Evolutionary conservation across 2,888 invertebrate species (phyloP).

Genomic region (Meta bourneti): DNA sequence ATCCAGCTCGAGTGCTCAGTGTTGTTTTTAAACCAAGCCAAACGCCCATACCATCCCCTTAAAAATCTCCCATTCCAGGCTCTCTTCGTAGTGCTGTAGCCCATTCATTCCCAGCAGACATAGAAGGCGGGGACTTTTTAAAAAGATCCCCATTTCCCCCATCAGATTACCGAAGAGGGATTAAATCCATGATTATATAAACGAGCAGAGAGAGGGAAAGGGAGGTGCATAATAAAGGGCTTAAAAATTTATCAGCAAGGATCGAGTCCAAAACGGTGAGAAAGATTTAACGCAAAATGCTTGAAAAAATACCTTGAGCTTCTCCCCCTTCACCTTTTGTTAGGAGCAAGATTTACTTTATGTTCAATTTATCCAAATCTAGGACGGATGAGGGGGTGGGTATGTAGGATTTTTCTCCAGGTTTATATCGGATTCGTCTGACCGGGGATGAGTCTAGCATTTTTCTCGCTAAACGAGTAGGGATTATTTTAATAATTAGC

Average conservation of each 20-base stretch:
- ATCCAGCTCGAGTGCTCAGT: background rate
- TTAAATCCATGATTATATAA: constrained; percentile 74
- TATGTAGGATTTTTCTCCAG: background rate
- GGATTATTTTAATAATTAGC: background rate
- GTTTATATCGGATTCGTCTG: no score
- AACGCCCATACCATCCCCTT: background rate
- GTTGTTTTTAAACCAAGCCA: constrained; percentile 12
- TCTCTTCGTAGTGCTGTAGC: background rate
- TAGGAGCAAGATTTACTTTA: constrained; percentile 44
- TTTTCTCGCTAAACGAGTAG: background rate
- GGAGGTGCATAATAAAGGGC: constrained; percentile 69
- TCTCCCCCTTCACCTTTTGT: constrained; percentile 18
- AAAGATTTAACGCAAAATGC: constrained; percentile 62
- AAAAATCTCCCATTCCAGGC: background rate
- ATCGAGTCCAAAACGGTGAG: constrained; percentile 35
- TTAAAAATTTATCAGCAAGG: constrained; percentile 72
- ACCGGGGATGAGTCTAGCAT: background rate
- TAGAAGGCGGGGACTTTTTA: constrained; percentile 12
- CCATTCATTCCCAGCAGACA: background rate
- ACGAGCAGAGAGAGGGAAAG: constrained; percentile 32
- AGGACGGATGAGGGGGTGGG: background rate
- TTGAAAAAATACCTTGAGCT: constrained; percentile 14
- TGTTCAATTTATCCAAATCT: constrained; percentile 67
- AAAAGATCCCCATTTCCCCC: constrained; percentile 10
- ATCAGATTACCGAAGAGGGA: constrained; percentile 52